Evolutionary conservation across 2,797 vertebrate species (phyloP).

Genomic region (Babyrousa celebensis): DNA sequence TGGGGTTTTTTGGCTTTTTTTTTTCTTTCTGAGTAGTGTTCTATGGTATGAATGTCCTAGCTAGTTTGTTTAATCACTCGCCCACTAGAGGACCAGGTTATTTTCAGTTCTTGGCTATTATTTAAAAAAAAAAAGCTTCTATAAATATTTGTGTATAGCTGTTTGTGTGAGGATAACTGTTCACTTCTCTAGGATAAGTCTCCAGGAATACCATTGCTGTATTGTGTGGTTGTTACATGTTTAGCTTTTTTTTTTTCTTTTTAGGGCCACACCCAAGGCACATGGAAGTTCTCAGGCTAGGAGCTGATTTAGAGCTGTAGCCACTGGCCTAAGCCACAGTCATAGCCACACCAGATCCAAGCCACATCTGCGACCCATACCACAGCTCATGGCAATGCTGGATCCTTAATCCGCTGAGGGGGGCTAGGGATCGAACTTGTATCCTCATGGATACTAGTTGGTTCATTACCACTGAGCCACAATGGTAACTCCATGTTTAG

Average conservation of each 20-base stretch:
- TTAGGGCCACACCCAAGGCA: no score
- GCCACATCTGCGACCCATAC: no score
- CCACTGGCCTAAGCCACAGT: no score
- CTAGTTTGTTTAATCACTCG: constrained; percentile 35
- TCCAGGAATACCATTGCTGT: not conserved
- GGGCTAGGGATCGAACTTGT: no score
- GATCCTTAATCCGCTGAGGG: no score
- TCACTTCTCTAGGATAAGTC: not conserved
- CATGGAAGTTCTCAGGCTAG: no score
- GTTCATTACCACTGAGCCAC: no score
- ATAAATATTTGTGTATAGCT: not conserved
- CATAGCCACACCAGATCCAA: no score
- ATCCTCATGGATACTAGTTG: no score
- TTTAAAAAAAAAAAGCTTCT: not conserved
- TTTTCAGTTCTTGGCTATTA: not conserved
- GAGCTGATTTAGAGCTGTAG: no score
- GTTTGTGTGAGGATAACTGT: not conserved
- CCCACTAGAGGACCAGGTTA: not conserved
- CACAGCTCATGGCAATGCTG: no score
- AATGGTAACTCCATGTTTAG: not conserved
- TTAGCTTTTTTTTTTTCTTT: not conserved
- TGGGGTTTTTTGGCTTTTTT: not conserved
- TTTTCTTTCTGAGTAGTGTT: not conserved
- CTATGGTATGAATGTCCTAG: not conserved
- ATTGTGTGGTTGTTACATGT: not conserved